A percentile compares a stretch with the other conserved stretches of the same genome.
Evolutionary conservation across 2,797 vertebrate species (phyloP).

Genomic region (Leptoclinus maculatus): DNA sequence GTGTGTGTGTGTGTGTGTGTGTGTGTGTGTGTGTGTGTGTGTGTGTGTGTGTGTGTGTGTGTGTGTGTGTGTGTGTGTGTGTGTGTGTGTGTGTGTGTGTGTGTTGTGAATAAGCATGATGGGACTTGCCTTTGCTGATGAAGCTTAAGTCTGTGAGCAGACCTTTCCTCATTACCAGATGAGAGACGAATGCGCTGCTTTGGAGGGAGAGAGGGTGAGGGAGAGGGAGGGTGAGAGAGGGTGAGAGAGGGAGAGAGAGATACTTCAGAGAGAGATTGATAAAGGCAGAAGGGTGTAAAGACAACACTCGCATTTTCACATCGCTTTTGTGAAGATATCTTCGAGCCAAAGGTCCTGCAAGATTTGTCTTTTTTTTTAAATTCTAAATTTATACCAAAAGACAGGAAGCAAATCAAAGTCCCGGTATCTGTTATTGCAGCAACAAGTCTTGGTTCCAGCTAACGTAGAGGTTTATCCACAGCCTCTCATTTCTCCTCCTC

Average conservation of each 20-base stretch:
- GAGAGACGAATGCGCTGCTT: constrained; percentile 66
- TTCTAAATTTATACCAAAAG: not conserved
- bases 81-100: constrained; percentile 11
- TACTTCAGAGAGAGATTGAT: constrained; percentile 4
- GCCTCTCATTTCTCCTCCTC: constrained; percentile 29
- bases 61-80: constrained; percentile 36
- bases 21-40: constrained; percentile 3
- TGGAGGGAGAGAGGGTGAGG: constrained; percentile 29
- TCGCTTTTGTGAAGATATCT: constrained; percentile 15
- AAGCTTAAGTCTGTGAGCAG: constrained; percentile 74
- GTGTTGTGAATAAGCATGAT: constrained; percentile 55
- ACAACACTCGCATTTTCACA: not conserved
- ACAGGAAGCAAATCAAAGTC: not conserved
- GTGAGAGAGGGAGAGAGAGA: not conserved
- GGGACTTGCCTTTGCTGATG: constrained; percentile 75
- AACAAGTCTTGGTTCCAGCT: constrained; percentile 63
- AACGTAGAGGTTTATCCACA: constrained; percentile 66
- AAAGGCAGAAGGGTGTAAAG: constrained; percentile 3
- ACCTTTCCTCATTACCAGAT: constrained; percentile 76
- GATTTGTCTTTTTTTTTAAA: too few species aligned
- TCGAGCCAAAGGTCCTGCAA: too few species aligned
- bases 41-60: constrained; percentile 19
- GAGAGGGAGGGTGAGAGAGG: constrained; percentile 6
- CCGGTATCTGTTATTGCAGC: constrained; percentile 67
- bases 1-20: too few species aligned